A percentile compares a stretch with the other conserved stretches of the same genome.
phyloP scores from a whole-genome alignment of 35 echinoderm and acorn worm genomes.

The Strongylocentrotus purpuratus region DNA sequence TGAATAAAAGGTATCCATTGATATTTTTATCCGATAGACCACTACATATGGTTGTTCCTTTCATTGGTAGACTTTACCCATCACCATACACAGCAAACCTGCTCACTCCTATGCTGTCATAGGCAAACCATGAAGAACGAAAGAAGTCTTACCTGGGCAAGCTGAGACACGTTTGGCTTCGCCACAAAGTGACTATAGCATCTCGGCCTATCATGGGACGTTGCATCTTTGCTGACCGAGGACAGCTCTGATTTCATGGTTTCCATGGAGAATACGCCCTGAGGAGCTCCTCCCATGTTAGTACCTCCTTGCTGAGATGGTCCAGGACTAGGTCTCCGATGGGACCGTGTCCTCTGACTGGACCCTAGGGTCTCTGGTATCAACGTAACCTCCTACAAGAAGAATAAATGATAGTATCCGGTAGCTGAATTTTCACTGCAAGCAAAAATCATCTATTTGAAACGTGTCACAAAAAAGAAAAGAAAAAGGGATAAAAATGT shows the following conservation, averaged over 20 bases:
- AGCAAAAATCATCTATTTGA: too few relatives aligned
- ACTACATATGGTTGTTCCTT: too few relatives aligned
- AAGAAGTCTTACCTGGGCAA: slow-evolving; percentile 85
- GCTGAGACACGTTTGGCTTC: slow-evolving; percentile 71
- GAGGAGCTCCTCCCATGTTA: neutral
- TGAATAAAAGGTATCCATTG: too few relatives aligned
- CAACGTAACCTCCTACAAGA: slow-evolving; percentile 37
- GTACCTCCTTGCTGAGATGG: slow-evolving; percentile 2
- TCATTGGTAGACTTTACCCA: too few relatives aligned
- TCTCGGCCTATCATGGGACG: slow-evolving; percentile 54
- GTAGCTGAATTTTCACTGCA: too few relatives aligned
- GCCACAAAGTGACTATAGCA: slow-evolving; percentile 84
- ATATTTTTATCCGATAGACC: too few relatives aligned
- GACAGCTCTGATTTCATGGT: neutral
- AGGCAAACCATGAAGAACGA: neutral
- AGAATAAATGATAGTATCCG: neutral
- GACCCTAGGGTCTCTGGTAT: slow-evolving; percentile 72
- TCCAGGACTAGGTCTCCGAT: slow-evolving; percentile 58
- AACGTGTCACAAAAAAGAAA: too few relatives aligned
- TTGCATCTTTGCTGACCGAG: neutral
- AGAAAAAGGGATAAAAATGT: neutral
- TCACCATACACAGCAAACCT: too few relatives aligned
- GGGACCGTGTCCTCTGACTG: slow-evolving; percentile 66
- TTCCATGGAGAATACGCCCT: slow-evolving; percentile 28
- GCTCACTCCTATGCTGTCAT: too few relatives aligned